Conservation (phyloP, 2,113 vertebrate genomes). For the Equus przewalskii region DNA sequence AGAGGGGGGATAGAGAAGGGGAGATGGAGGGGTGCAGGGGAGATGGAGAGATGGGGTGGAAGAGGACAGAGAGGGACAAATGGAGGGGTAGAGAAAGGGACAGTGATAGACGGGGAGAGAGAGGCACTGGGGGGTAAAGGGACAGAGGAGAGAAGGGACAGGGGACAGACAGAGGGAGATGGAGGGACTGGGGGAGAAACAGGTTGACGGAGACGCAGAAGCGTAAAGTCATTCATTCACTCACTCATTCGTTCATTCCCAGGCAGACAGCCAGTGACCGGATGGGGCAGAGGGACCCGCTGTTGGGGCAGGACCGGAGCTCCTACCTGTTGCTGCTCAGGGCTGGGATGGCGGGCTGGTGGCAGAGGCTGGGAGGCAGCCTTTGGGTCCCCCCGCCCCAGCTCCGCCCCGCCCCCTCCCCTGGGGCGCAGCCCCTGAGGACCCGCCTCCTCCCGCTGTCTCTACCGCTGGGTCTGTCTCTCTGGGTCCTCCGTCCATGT, state of each 20-base stretch:
- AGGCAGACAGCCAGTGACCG: neutral
- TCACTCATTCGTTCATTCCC: neutral
- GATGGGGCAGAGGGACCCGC: neutral
- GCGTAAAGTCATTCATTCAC: neutral
- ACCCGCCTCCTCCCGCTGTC: constrained; percentile 55
- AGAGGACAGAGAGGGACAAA: neutral
- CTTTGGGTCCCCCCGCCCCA: neutral
- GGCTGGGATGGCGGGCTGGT: constrained; percentile 14
- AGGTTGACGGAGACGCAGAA: neutral
- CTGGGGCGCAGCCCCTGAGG: constrained; percentile 57
- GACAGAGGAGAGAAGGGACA: neutral
- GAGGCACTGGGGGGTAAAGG: neutral
- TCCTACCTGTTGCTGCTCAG: constrained; percentile 81
- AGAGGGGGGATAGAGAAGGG: neutral
- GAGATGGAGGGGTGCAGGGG: neutral
- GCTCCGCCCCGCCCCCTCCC: constrained; percentile 67
- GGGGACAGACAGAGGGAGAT: neutral
- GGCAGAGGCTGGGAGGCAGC: neutral
- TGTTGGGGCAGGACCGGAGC: neutral
- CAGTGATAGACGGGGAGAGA: neutral
- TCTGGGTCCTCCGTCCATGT: neutral
- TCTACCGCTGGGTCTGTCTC: neutral
- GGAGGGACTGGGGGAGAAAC: neutral
- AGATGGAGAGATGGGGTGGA: neutral
- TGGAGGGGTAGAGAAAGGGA: neutral